A percentile compares a stretch with the other conserved stretches of the same genome.
Conservation (phyloP, 37 sponge, comb jelly and placozoan genomes). For the Agelas oroides region DNA sequence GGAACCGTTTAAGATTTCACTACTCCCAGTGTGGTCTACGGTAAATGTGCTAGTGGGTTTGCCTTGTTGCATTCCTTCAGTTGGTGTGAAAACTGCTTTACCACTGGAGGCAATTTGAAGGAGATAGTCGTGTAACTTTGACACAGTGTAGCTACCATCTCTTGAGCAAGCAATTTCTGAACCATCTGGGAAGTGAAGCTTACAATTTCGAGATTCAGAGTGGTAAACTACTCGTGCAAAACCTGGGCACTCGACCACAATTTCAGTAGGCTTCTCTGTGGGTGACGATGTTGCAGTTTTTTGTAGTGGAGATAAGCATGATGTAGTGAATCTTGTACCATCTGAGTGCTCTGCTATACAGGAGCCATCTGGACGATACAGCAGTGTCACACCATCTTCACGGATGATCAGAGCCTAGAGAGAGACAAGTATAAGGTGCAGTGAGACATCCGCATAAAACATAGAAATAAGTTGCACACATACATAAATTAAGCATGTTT, state of each 20-base stretch:
- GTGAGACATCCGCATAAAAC: no score
- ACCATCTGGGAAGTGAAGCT: slow-evolving; percentile 26
- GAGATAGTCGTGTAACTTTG: neutral
- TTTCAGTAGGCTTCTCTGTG: neutral
- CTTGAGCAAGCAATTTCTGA: slow-evolving; percentile 9
- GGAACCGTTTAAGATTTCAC: slow-evolving; percentile 20
- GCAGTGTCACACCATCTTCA: slow-evolving; percentile 79
- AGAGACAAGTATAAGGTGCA: neutral
- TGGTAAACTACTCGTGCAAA: slow-evolving; percentile 76
- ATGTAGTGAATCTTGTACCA: slow-evolving; percentile 86
- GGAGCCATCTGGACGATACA: slow-evolving; percentile 69
- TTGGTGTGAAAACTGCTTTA: neutral
- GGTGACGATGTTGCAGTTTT: neutral
- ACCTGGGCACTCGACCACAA: slow-evolving; percentile 74
- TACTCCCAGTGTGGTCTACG: slow-evolving; percentile 35
- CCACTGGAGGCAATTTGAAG: slow-evolving; percentile 38
- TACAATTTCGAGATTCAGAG: slow-evolving; percentile 1
- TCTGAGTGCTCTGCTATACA: slow-evolving; percentile 82
- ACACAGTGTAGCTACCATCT: slow-evolving; percentile 24
- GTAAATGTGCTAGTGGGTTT: neutral
- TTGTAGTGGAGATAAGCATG: neutral
- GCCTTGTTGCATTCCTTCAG: neutral
- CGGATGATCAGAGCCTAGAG: slow-evolving; percentile 78
- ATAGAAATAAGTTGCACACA: no score
- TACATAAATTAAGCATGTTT: no score